These are phyloP conservation scores for Terrapene triunguis DNA, from an alignment of 2,113 vertebrate genomes.

Conservation along the genomic window DNA sequence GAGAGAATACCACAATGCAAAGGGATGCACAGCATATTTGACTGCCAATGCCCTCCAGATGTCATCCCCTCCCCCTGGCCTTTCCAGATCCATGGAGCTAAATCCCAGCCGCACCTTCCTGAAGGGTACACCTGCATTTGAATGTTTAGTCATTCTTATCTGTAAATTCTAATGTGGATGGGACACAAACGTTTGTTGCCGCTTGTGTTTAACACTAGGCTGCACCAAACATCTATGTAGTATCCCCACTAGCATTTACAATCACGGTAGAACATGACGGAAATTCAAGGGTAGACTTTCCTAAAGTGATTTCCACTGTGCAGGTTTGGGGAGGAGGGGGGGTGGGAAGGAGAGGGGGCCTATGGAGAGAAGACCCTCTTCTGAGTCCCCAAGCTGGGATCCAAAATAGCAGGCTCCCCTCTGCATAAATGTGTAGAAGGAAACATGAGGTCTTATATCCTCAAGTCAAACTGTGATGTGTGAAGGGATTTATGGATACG, in stretches of 20 bases:
- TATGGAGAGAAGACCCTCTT: neutral
- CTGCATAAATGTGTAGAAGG: neutral
- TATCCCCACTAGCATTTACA: neutral
- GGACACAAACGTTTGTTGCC: neutral
- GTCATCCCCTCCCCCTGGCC: neutral
- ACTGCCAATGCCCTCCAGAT: neutral
- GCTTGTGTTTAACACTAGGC: neutral
- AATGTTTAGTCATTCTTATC: neutral
- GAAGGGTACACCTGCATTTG: neutral
- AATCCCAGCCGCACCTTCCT: fast-evolving
- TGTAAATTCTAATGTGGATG: neutral
- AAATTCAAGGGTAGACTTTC: neutral
- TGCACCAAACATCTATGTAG: neutral
- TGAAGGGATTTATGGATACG: constrained; percentile 16
- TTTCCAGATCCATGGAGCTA: neutral
- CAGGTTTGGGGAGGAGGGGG: neutral
- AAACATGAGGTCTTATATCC: neutral
- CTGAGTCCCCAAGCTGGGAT: neutral
- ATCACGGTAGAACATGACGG: neutral
- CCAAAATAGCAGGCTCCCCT: neutral
- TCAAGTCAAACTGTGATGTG: constrained; percentile 11
- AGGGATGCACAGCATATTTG: neutral
- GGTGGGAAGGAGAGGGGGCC: neutral
- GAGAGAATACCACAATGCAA: neutral
- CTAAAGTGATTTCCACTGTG: neutral